These are phyloP conservation scores for Machimus rusticus DNA, from an alignment of 2,888 invertebrate genomes.

Conservation along the genomic window DNA sequence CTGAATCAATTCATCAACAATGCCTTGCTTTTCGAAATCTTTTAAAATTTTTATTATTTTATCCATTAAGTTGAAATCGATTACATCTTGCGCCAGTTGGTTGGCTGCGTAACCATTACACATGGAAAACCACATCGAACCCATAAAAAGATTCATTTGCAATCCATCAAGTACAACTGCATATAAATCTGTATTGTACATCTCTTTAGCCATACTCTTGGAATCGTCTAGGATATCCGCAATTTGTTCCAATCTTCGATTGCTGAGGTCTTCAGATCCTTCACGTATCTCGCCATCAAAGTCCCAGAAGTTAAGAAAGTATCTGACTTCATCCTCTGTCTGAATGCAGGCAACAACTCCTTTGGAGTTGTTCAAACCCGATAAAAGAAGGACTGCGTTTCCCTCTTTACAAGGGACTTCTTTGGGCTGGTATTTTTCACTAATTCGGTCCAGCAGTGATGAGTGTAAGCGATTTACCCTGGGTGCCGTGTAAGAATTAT, in stretches of 20 bases:
- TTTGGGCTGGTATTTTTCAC: neutral
- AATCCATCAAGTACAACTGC: neutral
- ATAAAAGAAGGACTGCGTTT: neutral
- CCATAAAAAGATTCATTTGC: neutral
- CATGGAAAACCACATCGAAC: neutral
- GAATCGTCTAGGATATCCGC: neutral
- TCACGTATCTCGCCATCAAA: neutral
- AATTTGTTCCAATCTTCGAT: neutral
- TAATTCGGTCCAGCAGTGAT: neutral
- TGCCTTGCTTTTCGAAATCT: neutral
- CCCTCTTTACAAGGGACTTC: neutral
- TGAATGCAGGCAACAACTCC: constrained; percentile 17
- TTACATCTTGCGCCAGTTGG: neutral
- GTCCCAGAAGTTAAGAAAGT: constrained; percentile 12
- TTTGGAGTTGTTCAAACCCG: neutral
- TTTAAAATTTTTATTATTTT: neutral
- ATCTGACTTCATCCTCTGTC: neutral
- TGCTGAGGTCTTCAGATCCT: neutral
- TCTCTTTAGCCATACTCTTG: neutral
- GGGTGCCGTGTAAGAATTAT: neutral
- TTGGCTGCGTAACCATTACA: neutral
- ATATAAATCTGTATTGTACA: neutral
- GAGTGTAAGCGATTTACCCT: neutral
- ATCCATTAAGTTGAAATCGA: neutral
- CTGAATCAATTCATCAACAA: neutral